These are phyloP conservation scores for Propithecus coquereli DNA, from an alignment of 2,113 vertebrate species.

Conservation along the genomic window DNA sequence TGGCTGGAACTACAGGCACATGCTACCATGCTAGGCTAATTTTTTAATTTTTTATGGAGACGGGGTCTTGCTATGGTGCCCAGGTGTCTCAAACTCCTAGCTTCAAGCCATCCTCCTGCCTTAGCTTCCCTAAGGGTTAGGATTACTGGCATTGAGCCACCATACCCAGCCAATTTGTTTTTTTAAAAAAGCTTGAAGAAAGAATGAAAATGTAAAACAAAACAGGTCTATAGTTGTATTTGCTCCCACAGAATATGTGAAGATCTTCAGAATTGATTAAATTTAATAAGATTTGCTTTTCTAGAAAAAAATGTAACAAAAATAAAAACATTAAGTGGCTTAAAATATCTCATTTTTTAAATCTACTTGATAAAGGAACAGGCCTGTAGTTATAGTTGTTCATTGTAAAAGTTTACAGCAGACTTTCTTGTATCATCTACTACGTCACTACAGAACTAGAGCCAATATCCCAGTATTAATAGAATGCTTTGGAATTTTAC, in stretches of 20 bases:
- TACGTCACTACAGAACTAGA: not conserved
- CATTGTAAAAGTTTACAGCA: not conserved
- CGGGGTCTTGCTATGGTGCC: too few relatives aligned
- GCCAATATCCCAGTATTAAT: not conserved
- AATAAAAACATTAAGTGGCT: not conserved
- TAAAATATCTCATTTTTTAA: not conserved
- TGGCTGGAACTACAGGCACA: too few relatives aligned
- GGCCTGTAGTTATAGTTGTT: not conserved
- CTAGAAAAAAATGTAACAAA: not conserved
- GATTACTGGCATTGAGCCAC: too few relatives aligned
- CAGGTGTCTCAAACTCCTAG: too few relatives aligned
- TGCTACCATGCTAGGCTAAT: too few relatives aligned
- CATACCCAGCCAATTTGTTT: not conserved
- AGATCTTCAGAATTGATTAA: slow-evolving; percentile 16
- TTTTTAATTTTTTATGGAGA: too few relatives aligned
- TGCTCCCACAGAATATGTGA: not conserved
- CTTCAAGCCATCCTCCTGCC: too few relatives aligned
- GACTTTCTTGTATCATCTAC: not conserved
- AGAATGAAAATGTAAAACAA: slow-evolving; percentile 16
- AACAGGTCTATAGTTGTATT: not conserved
- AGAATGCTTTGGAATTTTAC: slow-evolving; percentile 8
- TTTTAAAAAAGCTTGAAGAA: not conserved
- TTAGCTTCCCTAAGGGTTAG: too few relatives aligned
- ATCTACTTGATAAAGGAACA: not conserved
- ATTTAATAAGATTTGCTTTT: slow-evolving; percentile 27